These are phyloP conservation scores for Alosa alosa DNA, from an alignment of 2,113 vertebrate species.

Conservation along the genomic window DNA sequence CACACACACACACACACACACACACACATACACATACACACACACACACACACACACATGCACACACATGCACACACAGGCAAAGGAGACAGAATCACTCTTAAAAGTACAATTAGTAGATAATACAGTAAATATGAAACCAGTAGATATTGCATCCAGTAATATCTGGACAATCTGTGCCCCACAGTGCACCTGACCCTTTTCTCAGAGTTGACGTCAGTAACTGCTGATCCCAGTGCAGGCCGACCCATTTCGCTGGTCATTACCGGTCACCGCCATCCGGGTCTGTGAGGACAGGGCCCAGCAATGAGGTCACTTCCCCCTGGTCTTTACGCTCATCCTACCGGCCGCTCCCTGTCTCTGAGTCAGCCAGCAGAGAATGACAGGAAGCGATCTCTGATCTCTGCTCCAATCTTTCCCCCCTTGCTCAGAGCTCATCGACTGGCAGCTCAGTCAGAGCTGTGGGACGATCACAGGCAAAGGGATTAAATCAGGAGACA, in stretches of 20 bases:
- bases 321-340: constrained; percentile 63
- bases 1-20: not conserved
- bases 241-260: constrained; percentile 58
- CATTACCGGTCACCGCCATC: constrained; percentile 63
- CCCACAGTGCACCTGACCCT: constrained; percentile 20
- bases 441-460: constrained; percentile 55
- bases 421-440: constrained; percentile 60
- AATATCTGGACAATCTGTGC: not conserved
- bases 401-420: constrained; percentile 53
- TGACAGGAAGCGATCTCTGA: constrained; percentile 64
- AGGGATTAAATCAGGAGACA: constrained; percentile 69
- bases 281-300: constrained; percentile 54
- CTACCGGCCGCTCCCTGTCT: constrained; percentile 58
- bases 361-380: constrained; percentile 56
- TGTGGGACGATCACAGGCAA: constrained; percentile 63
- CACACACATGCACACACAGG: not conserved
- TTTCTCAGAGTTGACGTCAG: constrained; percentile 33
- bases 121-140: not conserved
- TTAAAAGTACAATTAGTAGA: not conserved
- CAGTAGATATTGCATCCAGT: not conserved
- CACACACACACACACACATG: not conserved
- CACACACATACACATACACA: too few species aligned
- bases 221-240: constrained; percentile 36
- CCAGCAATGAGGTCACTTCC: constrained; percentile 71
- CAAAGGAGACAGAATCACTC: not conserved